Conservation (phyloP, 1,140 invertebrate genomes). For the Chionoecetes opilio region DNA sequence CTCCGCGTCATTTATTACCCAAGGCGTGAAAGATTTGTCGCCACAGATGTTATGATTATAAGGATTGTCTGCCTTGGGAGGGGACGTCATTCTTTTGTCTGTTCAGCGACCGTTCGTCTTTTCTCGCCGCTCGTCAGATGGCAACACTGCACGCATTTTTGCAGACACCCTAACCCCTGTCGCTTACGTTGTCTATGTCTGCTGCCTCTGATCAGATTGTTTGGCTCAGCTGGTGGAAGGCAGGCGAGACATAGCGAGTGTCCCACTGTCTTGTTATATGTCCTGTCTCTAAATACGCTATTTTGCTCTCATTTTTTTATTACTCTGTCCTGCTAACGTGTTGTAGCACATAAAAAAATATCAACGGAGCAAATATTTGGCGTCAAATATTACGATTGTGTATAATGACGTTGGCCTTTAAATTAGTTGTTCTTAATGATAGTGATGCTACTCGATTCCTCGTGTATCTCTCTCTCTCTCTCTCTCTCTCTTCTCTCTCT, state of each 20-base stretch:
- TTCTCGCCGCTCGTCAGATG: too few relatives aligned
- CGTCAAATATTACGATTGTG: slow-evolving; percentile 41
- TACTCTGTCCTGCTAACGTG: slow-evolving; percentile 5
- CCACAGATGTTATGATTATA: too few relatives aligned
- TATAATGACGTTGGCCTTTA: slow-evolving; percentile 55
- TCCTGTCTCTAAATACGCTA: neutral
- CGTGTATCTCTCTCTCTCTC: too few relatives aligned
- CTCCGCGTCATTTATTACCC: neutral
- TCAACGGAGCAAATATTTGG: slow-evolving; percentile 3
- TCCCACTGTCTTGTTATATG: neutral
- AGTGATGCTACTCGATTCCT: too few relatives aligned
- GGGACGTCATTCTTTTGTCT: too few relatives aligned
- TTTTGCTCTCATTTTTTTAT: too few relatives aligned
- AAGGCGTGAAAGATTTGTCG: too few relatives aligned
- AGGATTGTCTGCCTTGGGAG: too few relatives aligned
- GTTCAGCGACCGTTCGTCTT: too few relatives aligned
- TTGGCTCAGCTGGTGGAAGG: slow-evolving; percentile 67
- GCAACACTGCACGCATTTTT: too few relatives aligned
- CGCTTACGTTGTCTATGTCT: slow-evolving; percentile 55
- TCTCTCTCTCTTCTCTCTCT: too few relatives aligned
- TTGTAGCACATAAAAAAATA: neutral
- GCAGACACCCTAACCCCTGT: neutral
- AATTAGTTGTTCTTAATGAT: neutral
- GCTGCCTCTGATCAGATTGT: slow-evolving; percentile 58
- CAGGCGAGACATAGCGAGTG: slow-evolving; percentile 52